A percentile compares a stretch with the other conserved stretches of the same genome.
These are phyloP conservation scores for Carassius auratus DNA, from an alignment of 2,113 vertebrate species.

Conservation along the genomic window DNA sequence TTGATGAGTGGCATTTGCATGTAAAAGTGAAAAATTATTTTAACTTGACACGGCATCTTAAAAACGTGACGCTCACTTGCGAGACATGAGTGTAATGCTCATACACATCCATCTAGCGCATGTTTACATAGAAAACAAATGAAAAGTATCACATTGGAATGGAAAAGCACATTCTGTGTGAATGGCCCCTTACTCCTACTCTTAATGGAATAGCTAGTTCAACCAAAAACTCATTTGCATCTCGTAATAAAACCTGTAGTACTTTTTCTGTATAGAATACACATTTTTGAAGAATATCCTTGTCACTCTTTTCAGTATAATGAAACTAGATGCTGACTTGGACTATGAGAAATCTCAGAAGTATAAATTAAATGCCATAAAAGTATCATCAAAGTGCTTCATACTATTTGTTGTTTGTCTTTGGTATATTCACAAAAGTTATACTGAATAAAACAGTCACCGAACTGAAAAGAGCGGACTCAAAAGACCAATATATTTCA, in stretches of 20 bases:
- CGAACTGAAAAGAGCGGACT: not conserved
- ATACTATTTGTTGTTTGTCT: not conserved
- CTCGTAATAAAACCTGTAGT: not conserved
- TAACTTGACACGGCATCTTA: not conserved
- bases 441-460: not conserved
- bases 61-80: not conserved
- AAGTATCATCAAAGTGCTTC: not conserved
- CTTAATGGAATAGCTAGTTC: not conserved
- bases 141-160: not conserved
- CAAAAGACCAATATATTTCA: not conserved
- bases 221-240: not conserved
- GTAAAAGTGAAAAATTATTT: not conserved
- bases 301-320: not conserved
- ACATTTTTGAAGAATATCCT: not conserved
- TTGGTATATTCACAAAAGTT: not conserved
- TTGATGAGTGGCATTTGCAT: not conserved
- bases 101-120: not conserved
- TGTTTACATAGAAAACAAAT: not conserved
- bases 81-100: not conserved
- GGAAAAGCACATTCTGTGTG: too few species aligned
- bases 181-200: not conserved
- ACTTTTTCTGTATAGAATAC: not conserved
- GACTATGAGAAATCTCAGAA: not conserved
- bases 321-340: not conserved
- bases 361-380: not conserved